Evolutionary conservation across 2,888 invertebrate species (phyloP), one percentile per base, ranked within the genome.

Genomic region (Geotrupes spiniger): DNA sequence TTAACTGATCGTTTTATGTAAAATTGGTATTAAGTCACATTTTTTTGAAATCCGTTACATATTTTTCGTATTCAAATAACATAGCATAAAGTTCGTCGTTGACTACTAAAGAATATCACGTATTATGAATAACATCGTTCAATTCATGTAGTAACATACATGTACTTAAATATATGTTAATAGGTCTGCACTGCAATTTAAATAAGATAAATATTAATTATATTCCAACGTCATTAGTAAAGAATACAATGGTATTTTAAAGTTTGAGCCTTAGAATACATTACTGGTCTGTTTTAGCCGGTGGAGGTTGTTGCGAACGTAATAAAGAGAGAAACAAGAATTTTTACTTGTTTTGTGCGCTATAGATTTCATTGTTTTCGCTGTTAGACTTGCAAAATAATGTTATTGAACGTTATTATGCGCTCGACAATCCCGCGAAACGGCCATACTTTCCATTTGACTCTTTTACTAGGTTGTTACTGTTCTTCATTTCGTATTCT

Each of bases 351-450:
- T 33, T 46, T 46, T 33, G 49, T 42, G 38, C 33, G 52, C 42
- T 44, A 14, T 10, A 37, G 42, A 49, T 44, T 46, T 47, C 43
- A 47, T 36, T 45, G 42, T 52, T 46, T 52, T 53, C 36, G 40
- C 29, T 36, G 39, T 45, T 42, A 49, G 45, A 43, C 42, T 47
- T 46, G 42, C 42, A 47, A 46, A 46, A 47, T 33, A 33, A 33
- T 25, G 33, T 29, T 25, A 12, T 27, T 44, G 43, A 49, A 41
- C 42, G 40, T 36, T 41, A 42, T 43, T 33, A 40, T 26, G 26
- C 49, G 37, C 37, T 42, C 39, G 28, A 37, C 26, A 37, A 9
- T 42, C 25, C 38, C 39, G 25, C 29, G 46, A 26, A 42, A 21
- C 31, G n/a, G 9, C 10, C 28, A 40, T 26, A 28, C 27, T 37